phyloP scores from a whole-genome alignment of 2,888 invertebrate genomes.

The Hipparchia semele region DNA sequence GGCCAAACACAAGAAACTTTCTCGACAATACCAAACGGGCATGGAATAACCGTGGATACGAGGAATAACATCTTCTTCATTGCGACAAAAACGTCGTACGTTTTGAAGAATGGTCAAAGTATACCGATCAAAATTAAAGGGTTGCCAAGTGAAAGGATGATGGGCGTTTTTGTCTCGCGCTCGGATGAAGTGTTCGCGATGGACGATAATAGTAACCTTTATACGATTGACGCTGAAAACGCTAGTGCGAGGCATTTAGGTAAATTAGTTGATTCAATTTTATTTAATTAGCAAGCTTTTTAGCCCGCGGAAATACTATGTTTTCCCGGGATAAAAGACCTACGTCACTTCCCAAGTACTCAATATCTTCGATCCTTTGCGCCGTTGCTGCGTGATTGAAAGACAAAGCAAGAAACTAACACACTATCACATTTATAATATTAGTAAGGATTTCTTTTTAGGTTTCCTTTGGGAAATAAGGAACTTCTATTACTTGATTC shows the following conservation, averaged over 20 bases:
- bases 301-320: too few relatives aligned
- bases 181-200: conserved; percentile 70
- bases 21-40: conserved; percentile 68
- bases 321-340: too few relatives aligned
- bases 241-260: conserved; percentile 63
- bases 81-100: conserved; percentile 69
- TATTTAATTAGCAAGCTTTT: too few relatives aligned
- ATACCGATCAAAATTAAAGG: conserved; percentile 71
- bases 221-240: conserved; percentile 60
- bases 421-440: too few relatives aligned
- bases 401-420: too few relatives aligned
- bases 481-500: too few relatives aligned
- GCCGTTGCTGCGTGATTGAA: too few relatives aligned
- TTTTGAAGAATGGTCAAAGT: conserved; percentile 58
- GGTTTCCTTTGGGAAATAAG: too few relatives aligned
- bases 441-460: too few relatives aligned
- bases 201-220: conserved; percentile 73
- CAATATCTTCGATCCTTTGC: too few relatives aligned
- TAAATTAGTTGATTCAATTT: conserved; percentile 7
- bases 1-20: conserved; percentile 66
- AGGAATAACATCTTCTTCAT: conserved; percentile 72
- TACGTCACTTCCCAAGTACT: too few relatives aligned
- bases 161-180: conserved; percentile 67
- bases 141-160: conserved; percentile 67
- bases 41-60: conserved; percentile 68